Percentiles rank a stretch among this genome's conserved stretches.
Evolutionary conservation across 2,113 vertebrate species (phyloP).

Genomic region (Baryphthengus martii): DNA sequence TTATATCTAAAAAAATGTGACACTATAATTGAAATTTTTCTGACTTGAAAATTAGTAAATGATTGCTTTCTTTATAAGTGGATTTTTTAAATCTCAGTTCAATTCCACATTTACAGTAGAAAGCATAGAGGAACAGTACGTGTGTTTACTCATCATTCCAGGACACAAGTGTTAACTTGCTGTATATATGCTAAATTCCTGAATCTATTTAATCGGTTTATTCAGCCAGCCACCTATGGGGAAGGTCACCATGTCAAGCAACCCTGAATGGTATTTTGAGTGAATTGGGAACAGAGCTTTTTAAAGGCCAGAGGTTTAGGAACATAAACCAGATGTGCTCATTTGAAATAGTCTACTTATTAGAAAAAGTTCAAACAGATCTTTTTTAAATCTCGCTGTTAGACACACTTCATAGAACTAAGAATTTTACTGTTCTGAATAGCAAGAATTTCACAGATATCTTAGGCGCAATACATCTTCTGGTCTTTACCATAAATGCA

Average conservation of each 20-base stretch:
- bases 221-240: slow-evolving; percentile 68
- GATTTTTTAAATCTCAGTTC: not conserved
- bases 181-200: slow-evolving; percentile 60
- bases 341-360: slow-evolving; percentile 73
- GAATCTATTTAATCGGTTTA: slow-evolving; percentile 67
- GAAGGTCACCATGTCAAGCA: slow-evolving; percentile 74
- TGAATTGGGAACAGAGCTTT: slow-evolving; percentile 74
- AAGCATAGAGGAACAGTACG: not conserved
- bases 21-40: not conserved
- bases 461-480: slow-evolving; percentile 22
- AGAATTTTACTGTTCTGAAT: slow-evolving; percentile 55
- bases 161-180: slow-evolving; percentile 59
- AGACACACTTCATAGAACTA: slow-evolving; percentile 54
- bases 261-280: slow-evolving; percentile 75
- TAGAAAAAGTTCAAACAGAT: slow-evolving; percentile 73
- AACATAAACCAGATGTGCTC: slow-evolving; percentile 82
- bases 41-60: not conserved
- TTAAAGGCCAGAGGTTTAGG: slow-evolving; percentile 74
- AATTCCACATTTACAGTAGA: not conserved
- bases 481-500: slow-evolving; percentile 1
- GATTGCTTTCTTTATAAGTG: not conserved
- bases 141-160: slow-evolving; percentile 21
- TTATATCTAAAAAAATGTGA: not conserved
- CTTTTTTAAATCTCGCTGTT: slow-evolving; percentile 72
- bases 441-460: not conserved